A percentile compares a stretch with the other conserved stretches of the same genome.
phyloP scores from a whole-genome alignment of 92 coral and sea anemone genomes.

The Porites evermanni region DNA sequence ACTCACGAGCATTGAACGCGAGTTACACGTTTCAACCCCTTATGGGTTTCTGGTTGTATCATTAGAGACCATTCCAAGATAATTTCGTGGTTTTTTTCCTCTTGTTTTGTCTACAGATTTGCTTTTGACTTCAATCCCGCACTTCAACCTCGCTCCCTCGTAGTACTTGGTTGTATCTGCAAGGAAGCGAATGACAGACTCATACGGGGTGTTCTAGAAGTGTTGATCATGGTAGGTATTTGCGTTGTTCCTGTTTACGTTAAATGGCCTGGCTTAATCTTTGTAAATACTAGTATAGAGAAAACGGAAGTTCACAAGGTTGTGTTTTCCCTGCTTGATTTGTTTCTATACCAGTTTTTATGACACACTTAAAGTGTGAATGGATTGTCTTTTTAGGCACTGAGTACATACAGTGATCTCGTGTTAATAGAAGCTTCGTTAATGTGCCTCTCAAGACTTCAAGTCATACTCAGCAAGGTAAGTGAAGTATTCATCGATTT shows the following conservation, averaged over 20 bases:
- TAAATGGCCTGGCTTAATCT: too few species aligned
- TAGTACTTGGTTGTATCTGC: slow-evolving; percentile 90
- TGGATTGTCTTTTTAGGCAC: slow-evolving; percentile 61
- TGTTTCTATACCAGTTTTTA: neutral
- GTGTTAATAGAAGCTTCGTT: slow-evolving; percentile 92
- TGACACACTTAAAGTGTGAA: too few species aligned
- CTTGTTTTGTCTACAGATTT: slow-evolving; percentile 56
- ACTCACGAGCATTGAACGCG: too few species aligned
- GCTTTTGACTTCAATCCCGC: slow-evolving; percentile 98
- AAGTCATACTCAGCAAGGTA: slow-evolving; percentile 87
- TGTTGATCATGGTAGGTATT: slow-evolving; percentile 80
- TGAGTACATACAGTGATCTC: slow-evolving; percentile 85
- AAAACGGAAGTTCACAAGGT: too few species aligned
- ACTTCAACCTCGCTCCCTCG: slow-evolving; percentile 90
- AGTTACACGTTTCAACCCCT: too few species aligned
- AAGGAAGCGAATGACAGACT: slow-evolving; percentile 85
- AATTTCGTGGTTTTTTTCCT: neutral
- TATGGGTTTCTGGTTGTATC: too few species aligned
- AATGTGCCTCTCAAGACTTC: slow-evolving; percentile 93
- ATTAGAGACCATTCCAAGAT: too few species aligned
- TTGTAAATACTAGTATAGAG: too few species aligned
- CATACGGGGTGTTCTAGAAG: slow-evolving; percentile 84
- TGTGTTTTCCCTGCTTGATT: neutral
- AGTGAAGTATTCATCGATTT: neutral
- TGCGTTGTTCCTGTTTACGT: neutral